Evolutionary conservation across 2,113 vertebrate genomes (phyloP), one percentile per base, ranked within the genome.

Genomic region (Eurypyga helias): DNA sequence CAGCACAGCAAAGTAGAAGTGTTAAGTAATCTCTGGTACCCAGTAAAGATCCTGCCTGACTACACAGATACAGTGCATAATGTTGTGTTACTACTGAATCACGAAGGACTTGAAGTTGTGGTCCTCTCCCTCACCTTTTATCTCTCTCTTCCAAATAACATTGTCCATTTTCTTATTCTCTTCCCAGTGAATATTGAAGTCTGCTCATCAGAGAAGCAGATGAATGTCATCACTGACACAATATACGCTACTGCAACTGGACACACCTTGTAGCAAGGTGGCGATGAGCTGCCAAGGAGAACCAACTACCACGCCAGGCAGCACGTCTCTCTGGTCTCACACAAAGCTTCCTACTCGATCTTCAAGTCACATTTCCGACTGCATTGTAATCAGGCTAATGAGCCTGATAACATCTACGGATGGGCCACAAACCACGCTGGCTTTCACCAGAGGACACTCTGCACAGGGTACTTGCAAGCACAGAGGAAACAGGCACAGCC

Each of bases 221-320:
- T 31, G 20, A 76, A 84, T 2, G 3, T 28, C 61, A 31, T 24
- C 38, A 33, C 0, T 20, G 33, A 64, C 48, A 84, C 36, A 83
- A 31, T 12, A 33, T 14, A 21, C 4, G 33, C 24, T 58, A 33
- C 43, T 31, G 45, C 60, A 89, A 58, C 48, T 36, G n/a, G 43
- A 64, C 13, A 38, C 4, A 61, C 9, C 62, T 82, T 34, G n/a
- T 3, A 60, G 57, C 33, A 78, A 31, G 0, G 0, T 28, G 41
- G 64, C 1, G 8, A 77, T 6, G 57, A 78, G 46, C 34, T 81
- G 86, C 51, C 28, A 66, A 66, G 80, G 7, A 71, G 64, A 64
- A 75, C 15, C 52, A 75, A 7, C 41, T 10, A 13, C 28, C 16
- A 33, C 0, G 2, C 57, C 73, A 72, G 19, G 70, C 72, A 91